A percentile compares a stretch with the other conserved stretches of the same genome.
Conservation (phyloP, 2,888 invertebrate species). For the Cephus nigrinus region DNA sequence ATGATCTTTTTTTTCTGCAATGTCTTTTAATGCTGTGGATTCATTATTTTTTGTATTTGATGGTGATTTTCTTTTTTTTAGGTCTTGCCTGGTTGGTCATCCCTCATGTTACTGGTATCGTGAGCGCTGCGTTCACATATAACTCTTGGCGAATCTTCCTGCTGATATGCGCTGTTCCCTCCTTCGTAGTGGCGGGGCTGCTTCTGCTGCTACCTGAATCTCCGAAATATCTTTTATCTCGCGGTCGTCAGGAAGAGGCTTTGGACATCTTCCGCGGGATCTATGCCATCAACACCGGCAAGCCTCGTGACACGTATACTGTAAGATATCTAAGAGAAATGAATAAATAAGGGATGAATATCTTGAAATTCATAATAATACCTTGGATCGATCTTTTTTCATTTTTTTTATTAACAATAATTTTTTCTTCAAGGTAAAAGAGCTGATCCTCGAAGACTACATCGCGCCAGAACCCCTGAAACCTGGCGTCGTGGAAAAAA, state of each 20-base stretch:
- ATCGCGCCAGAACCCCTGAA: slow-evolving; percentile 51
- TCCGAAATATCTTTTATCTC: slow-evolving; percentile 87
- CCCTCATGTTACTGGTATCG: slow-evolving; percentile 74
- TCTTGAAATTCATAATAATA: background rate
- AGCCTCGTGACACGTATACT: slow-evolving; percentile 79
- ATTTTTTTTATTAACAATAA: background rate
- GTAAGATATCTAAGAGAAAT: slow-evolving; percentile 71
- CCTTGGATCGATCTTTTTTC: background rate
- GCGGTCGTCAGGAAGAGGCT: slow-evolving; percentile 83
- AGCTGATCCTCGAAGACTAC: slow-evolving; percentile 62
- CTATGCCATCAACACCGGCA: slow-evolving; percentile 84
- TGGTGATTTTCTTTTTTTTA: slow-evolving; percentile 38
- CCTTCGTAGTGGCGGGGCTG: slow-evolving; percentile 85
- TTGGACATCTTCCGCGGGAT: slow-evolving; percentile 84
- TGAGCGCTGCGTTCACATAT: slow-evolving; percentile 78
- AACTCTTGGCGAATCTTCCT: slow-evolving; percentile 95
- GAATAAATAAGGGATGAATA: background rate
- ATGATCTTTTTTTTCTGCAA: background rate
- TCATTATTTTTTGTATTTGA: no score
- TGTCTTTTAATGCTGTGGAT: background rate
- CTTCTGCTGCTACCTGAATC: slow-evolving; percentile 89
- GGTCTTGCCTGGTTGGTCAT: slow-evolving; percentile 72
- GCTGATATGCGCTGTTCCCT: slow-evolving; percentile 88
- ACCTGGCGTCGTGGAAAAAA: slow-evolving; percentile 57
- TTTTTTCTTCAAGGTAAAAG: slow-evolving; percentile 54